Evolutionary conservation across 2,113 vertebrate genomes (phyloP).

Genomic region (Hypocryptadius cinnamomeus): DNA sequence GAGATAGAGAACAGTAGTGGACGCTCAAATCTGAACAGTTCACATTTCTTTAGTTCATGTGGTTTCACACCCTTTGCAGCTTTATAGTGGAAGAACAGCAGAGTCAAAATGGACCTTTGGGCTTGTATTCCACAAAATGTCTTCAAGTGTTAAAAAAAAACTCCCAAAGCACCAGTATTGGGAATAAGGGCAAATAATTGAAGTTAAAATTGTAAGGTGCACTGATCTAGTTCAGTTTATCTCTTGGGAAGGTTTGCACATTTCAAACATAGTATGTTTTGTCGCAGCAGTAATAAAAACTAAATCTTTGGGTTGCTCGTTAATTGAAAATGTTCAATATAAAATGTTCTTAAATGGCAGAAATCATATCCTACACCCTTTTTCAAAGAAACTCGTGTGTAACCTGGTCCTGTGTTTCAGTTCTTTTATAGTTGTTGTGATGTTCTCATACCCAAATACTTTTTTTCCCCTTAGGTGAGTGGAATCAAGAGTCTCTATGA

Average conservation of each 20-base stretch:
- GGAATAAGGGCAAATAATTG: not conserved
- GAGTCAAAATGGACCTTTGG: not conserved
- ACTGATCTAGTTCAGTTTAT: not conserved
- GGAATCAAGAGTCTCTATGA: conserved; percentile 91
- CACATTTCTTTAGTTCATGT: not conserved
- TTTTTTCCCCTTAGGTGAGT: conserved; percentile 71
- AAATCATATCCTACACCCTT: not conserved
- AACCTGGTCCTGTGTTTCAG: not conserved
- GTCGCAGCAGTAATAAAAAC: not conserved
- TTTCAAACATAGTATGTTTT: not conserved
- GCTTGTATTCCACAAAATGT: not conserved
- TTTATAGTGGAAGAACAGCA: not conserved
- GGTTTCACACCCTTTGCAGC: not conserved
- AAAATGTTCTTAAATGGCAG: not conserved
- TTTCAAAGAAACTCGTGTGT: not conserved
- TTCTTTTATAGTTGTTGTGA: not conserved
- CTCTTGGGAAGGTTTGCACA: not conserved
- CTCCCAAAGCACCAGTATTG: not conserved
- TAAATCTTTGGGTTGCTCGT: not conserved
- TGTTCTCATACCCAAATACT: not conserved
- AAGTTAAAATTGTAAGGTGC: not conserved
- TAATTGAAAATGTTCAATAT: not conserved
- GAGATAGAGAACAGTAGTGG: not conserved
- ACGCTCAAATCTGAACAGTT: not conserved
- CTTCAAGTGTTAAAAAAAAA: not conserved